phyloP scores from a whole-genome alignment of 1,140 invertebrate genomes.

The Nephila pilipes region DNA sequence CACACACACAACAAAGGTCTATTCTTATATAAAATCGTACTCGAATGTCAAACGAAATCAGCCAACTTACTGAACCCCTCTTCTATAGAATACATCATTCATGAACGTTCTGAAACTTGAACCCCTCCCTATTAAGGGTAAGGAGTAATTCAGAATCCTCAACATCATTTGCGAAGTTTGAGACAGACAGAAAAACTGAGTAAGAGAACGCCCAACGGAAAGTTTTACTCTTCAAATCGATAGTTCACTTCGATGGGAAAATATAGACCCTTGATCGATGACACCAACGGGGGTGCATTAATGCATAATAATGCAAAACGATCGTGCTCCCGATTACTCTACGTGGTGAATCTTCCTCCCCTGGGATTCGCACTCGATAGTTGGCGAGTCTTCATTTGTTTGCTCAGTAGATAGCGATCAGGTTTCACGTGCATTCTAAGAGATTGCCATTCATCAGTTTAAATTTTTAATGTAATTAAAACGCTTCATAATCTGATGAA shows the following conservation, averaged over 20 bases:
- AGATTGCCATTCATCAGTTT: not conserved
- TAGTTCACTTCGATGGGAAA: not conserved
- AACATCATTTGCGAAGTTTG: conserved; percentile 7
- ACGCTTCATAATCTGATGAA: not conserved
- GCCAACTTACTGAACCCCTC: not conserved
- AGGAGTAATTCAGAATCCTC: not conserved
- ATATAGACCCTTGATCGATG: conserved; percentile 31
- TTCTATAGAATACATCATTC: conserved; percentile 9
- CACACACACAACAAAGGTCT: not conserved
- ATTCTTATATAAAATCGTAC: not conserved
- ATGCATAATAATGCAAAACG: conserved; percentile 27
- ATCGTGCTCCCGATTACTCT: not conserved
- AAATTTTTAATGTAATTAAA: conserved; percentile 25
- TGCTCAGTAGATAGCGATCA: not conserved
- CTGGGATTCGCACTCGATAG: not conserved
- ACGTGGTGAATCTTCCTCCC: not conserved
- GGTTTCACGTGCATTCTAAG: not conserved
- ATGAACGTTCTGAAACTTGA: not conserved
- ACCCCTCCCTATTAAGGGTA: not conserved
- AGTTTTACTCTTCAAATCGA: not conserved
- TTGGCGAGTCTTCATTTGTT: not conserved
- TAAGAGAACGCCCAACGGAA: not conserved
- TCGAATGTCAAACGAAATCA: not conserved
- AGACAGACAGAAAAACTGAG: not conserved
- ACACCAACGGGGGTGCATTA: conserved; percentile 17